Conservation (phyloP, 2,888 invertebrate species). For the Synanthedon myopaeformis region DNA sequence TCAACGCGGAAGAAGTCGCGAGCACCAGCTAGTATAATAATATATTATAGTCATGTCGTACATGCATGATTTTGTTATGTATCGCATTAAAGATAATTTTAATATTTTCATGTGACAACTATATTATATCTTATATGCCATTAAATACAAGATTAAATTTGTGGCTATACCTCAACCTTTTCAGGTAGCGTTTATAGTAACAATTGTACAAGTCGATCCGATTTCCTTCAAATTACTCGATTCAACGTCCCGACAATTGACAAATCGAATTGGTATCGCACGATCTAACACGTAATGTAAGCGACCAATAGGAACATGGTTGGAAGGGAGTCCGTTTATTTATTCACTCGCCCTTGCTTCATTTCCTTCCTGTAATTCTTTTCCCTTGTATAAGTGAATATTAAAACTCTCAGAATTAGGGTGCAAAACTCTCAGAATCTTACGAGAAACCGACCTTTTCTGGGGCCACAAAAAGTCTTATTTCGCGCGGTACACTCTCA, state of each 20-base stretch:
- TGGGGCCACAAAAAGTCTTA: conserved; percentile 19
- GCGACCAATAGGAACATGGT: conserved; percentile 38
- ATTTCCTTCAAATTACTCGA: conserved; percentile 29
- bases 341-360: conserved; percentile 59
- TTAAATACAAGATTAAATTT: no score
- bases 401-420: conserved; percentile 53
- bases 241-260: conserved; percentile 29
- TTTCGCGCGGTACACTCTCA: conserved; percentile 15
- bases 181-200: no score
- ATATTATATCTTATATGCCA: no score
- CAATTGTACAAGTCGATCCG: conserved; percentile 39
- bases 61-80: no score
- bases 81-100: no score
- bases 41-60: no score
- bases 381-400: conserved; percentile 63
- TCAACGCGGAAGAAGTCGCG: no score
- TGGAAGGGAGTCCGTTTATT: conserved; percentile 42
- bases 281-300: conserved; percentile 58
- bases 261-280: conserved; percentile 58
- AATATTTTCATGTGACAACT: no score
- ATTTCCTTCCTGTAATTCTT: conserved; percentile 66
- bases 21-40: no score
- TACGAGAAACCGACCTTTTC: conserved; percentile 19
- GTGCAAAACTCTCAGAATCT: conserved; percentile 12
- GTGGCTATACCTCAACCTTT: no score